Conservation (phyloP, 2,888 invertebrate genomes). For the Agriopis marginaria region DNA sequence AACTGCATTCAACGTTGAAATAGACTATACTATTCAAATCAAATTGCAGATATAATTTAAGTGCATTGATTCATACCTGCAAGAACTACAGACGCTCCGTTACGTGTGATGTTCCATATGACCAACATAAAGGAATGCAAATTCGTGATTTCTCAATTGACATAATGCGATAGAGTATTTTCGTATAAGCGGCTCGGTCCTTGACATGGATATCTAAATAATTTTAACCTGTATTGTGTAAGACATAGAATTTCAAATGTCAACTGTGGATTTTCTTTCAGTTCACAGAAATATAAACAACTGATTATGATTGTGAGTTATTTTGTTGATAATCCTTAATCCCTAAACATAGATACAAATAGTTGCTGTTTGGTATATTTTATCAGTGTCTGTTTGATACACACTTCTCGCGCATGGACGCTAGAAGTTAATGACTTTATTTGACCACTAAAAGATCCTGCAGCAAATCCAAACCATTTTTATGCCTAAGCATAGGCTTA, state of each 20-base stretch:
- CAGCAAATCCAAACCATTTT: too few relatives aligned
- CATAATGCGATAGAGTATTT: constrained; percentile 31
- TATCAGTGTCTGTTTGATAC: neutral
- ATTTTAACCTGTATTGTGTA: constrained; percentile 18
- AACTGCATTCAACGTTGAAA: neutral
- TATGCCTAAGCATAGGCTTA: too few relatives aligned
- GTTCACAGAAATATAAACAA: too few relatives aligned
- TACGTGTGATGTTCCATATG: constrained; percentile 2
- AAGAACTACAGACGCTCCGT: neutral
- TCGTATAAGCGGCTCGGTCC: constrained; percentile 23
- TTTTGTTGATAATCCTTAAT: neutral
- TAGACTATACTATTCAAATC: neutral
- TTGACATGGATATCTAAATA: constrained; percentile 25
- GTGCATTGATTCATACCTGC: neutral
- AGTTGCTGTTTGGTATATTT: neutral
- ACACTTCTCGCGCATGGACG: too few relatives aligned
- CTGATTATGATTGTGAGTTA: neutral
- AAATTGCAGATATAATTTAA: too few relatives aligned
- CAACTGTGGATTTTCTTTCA: neutral
- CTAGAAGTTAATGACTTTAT: too few relatives aligned
- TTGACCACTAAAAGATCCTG: too few relatives aligned
- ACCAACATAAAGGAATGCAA: constrained; percentile 16
- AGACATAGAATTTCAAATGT: constrained; percentile 3
- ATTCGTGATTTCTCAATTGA: constrained; percentile 36
- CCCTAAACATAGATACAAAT: neutral